These are phyloP conservation scores for Bombus terrestris DNA, from an alignment of 1,140 invertebrate species.

Conservation along the genomic window DNA sequence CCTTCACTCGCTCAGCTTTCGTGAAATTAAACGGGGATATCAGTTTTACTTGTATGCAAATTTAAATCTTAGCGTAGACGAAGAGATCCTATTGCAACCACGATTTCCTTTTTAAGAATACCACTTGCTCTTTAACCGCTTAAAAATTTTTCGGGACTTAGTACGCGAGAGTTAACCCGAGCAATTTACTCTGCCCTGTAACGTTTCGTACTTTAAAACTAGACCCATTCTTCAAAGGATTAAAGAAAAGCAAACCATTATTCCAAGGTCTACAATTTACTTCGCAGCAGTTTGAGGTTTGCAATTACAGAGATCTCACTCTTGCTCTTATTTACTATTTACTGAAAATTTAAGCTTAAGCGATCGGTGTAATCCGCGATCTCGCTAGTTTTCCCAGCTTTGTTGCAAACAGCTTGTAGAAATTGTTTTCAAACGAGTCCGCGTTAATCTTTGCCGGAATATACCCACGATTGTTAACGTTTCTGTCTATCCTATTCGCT, in stretches of 20 bases:
- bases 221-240: background rate
- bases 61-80: background rate
- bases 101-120: background rate
- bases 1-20: background rate
- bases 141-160: background rate
- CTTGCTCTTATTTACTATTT: slow-evolving; percentile 2
- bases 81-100: background rate
- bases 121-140: background rate
- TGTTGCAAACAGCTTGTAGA: background rate
- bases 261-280: slow-evolving; percentile 16
- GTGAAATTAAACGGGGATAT: background rate
- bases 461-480: background rate
- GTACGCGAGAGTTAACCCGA: background rate
- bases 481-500: background rate
- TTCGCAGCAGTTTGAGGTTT: background rate
- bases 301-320: background rate
- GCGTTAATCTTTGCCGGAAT: background rate
- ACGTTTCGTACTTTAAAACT: slow-evolving; percentile 4
- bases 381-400: background rate
- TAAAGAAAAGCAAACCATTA: slow-evolving; percentile 15
- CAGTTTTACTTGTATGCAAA: no score
- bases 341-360: background rate
- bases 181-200: background rate
- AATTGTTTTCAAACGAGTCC: background rate
- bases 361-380: background rate